Evolutionary conservation across 2,888 invertebrate species (phyloP).

Genomic region (Pterostichus madidus): DNA sequence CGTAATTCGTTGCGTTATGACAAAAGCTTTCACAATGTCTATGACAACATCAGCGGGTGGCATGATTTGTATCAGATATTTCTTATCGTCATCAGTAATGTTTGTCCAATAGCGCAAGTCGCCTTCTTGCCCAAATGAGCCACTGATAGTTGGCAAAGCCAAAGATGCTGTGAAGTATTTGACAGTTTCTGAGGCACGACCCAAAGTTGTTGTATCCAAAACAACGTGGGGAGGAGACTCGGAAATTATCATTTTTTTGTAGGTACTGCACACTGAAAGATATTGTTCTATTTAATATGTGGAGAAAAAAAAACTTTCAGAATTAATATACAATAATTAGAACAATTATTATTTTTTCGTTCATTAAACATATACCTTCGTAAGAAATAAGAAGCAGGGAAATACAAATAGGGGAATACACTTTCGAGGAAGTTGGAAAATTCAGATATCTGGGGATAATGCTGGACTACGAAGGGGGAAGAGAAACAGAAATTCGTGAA

Average conservation of each 20-base stretch:
- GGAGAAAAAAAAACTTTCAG: too few relatives aligned
- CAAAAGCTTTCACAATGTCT: conserved; percentile 25
- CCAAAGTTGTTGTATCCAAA: conserved; percentile 31
- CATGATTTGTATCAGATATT: conserved; percentile 21
- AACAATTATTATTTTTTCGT: too few relatives aligned
- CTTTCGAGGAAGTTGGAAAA: too few relatives aligned
- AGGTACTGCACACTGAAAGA: conserved; percentile 24
- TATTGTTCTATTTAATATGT: background rate
- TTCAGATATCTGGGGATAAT: too few relatives aligned
- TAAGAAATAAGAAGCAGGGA: too few relatives aligned
- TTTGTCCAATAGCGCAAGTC: background rate
- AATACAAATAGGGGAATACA: too few relatives aligned
- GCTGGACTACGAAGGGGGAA: too few relatives aligned
- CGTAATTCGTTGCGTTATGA: background rate
- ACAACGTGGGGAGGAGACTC: background rate
- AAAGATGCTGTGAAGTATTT: conserved; percentile 25
- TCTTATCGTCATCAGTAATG: conserved; percentile 2
- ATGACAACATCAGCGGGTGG: conserved; percentile 28
- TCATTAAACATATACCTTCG: too few relatives aligned
- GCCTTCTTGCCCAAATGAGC: conserved; percentile 12
- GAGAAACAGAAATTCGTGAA: too few relatives aligned
- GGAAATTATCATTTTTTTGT: background rate
- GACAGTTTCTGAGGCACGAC: background rate
- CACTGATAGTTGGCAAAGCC: conserved; percentile 11
- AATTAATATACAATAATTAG: too few relatives aligned